A percentile compares a stretch with the other conserved stretches of the same genome.
Evolutionary conservation across 2,797 vertebrate species (phyloP).

Genomic region (Toxotes lorentzi): DNA sequence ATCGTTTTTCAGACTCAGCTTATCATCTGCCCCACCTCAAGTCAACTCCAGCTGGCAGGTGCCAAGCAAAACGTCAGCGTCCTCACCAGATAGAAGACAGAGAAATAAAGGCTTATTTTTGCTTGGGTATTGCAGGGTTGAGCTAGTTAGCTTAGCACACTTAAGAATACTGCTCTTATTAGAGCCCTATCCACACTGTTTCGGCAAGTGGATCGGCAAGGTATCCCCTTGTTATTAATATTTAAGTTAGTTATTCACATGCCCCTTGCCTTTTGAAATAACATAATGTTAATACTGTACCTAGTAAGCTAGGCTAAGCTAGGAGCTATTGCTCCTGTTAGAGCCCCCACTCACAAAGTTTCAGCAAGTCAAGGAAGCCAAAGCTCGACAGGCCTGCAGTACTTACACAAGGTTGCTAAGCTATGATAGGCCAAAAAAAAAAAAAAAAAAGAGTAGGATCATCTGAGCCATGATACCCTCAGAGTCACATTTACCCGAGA

Average conservation of each 20-base stretch:
- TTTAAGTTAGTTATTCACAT: not conserved
- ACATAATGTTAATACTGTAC: not conserved
- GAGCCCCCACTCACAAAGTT: not conserved
- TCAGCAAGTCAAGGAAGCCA: not conserved
- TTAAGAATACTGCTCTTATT: not conserved
- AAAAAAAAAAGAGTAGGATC: constrained; percentile 9
- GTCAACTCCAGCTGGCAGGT: too few relatives aligned
- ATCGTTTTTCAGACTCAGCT: too few relatives aligned
- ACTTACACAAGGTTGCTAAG: not conserved
- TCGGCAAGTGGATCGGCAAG: not conserved
- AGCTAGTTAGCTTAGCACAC: not conserved
- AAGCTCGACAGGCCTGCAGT: not conserved
- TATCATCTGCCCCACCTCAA: too few relatives aligned
- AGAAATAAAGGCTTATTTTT: too few relatives aligned
- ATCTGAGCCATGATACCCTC: constrained; percentile 1
- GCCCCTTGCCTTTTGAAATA: not conserved
- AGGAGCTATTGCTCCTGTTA: not conserved
- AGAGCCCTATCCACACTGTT: not conserved
- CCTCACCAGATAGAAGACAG: not conserved
- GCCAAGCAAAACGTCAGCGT: not conserved
- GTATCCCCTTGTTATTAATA: not conserved
- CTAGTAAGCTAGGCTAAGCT: not conserved
- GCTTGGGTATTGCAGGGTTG: not conserved
- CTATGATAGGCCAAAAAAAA: not conserved
- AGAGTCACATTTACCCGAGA: constrained; percentile 14